Base-by-base conservation (phyloP, 2,113 vertebrate genomes). In the Phrynosoma platyrhinos region DNA sequence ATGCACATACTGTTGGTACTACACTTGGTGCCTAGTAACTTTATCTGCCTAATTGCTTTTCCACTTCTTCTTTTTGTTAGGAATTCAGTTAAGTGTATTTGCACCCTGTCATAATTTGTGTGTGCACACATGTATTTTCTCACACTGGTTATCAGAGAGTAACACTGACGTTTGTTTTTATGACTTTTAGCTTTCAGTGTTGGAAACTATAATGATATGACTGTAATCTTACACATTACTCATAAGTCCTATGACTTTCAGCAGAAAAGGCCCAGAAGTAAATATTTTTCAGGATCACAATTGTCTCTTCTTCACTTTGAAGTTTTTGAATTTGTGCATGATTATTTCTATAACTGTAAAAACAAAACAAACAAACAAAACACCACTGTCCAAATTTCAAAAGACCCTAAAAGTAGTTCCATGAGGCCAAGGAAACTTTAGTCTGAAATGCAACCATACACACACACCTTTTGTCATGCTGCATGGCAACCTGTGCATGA, bases 21-120 rank as follows among this genome's bases (percentile, higher is more conserved):
- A 36, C 53, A 71, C 13, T 79, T 9, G 20, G 74, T 76, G 55
- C 58, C 58, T 68, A 53, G 72, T 69, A 88, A 78, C 87, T 77
- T 88, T 83, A 88, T 88, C 80, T 88, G 14, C 55, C 81, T 82
- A 76, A 87, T 66, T 40, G 62, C 32, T 83, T 88, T 88, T 77
- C 74, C 81, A 83, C 62, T 69, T 86, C 74, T 85, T 78, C 84
- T 86, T 88, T 88, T 83, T 30, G 62, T 69, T 83, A 83, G 72
- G 47, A 80, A 71, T 87, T 87, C 23, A 76, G 58, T 68, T 88
- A 77, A 83, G 55, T 83, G 42, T 83, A 83, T 83, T 76, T 83
- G 23, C 74, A 69, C 23, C 40, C 87, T 53, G 40, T 88, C 74
- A 36, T 74, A 82, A 36, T 83, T 9, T 83, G 32, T 55, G 23